Conservation (phyloP, 2,113 vertebrate species). For the Oxygymnocypris stewartii region DNA sequence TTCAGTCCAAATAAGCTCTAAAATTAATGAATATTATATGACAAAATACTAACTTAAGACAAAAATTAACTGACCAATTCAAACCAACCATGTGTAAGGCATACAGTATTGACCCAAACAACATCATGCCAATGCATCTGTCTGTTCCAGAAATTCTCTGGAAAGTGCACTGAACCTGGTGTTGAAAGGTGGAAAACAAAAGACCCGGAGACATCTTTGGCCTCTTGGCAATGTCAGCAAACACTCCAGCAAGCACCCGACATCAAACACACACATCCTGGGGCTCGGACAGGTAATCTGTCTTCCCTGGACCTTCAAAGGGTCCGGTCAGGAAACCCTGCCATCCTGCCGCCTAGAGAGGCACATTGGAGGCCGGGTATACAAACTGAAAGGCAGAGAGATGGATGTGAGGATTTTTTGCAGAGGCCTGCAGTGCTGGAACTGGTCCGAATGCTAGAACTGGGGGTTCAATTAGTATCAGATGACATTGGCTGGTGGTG, state of each 20-base stretch:
- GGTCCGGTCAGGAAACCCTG: conserved; percentile 49
- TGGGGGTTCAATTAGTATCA: conserved; percentile 49
- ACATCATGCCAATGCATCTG: not conserved
- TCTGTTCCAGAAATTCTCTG: conserved; percentile 24
- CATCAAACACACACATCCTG: conserved; percentile 48
- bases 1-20: not conserved
- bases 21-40: not conserved
- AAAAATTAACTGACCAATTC: not conserved
- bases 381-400: conserved; percentile 41
- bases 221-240: conserved; percentile 50
- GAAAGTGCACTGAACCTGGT: conserved; percentile 40
- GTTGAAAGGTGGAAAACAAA: conserved; percentile 46
- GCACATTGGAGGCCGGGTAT: conserved; percentile 24
- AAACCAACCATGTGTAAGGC: not conserved
- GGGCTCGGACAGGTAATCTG: conserved; percentile 54
- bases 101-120: not conserved
- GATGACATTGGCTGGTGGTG: conserved; percentile 44
- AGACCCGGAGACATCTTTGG: conserved; percentile 39
- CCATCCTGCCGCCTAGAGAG: conserved; percentile 24
- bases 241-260: conserved; percentile 44
- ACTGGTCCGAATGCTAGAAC: conserved; percentile 32
- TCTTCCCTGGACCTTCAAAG: conserved; percentile 57
- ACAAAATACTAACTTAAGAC: not conserved
- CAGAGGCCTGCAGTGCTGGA: conserved; percentile 25
- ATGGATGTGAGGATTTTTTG: conserved; percentile 26